Evolutionary conservation across 2,888 invertebrate genomes (phyloP).

Genomic region (Caenorhabditis imperialis): DNA sequence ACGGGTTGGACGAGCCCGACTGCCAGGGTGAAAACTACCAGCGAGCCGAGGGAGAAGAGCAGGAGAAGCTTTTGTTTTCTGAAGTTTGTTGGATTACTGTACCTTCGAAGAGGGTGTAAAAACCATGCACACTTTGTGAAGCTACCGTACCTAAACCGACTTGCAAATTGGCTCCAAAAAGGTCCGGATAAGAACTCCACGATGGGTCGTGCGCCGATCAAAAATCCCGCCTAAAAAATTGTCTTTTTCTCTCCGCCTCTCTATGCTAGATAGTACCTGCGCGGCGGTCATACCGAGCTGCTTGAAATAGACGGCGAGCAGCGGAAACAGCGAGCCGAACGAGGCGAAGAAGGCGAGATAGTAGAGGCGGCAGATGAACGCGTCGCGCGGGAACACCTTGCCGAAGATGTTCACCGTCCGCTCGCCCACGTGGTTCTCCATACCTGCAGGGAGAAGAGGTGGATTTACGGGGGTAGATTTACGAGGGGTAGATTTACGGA

Average conservation of each 20-base stretch:
- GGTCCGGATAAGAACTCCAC: constrained; percentile 97
- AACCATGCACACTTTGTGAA: no score
- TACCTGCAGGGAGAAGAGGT: constrained; percentile 41
- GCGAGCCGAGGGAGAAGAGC: constrained; percentile 90
- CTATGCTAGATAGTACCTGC: constrained; percentile 82
- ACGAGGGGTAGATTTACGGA: no score
- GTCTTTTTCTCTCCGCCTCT: background rate
- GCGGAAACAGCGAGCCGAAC: constrained; percentile 96
- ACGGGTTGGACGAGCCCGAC: constrained; percentile 95
- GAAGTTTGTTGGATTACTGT: constrained; percentile 16
- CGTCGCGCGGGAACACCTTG: constrained; percentile 85
- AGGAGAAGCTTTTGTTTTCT: constrained; percentile 83
- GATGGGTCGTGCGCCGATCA: constrained; percentile 93
- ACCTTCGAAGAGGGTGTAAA: background rate
- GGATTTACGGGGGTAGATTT: background rate
- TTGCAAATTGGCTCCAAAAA: constrained; percentile 96
- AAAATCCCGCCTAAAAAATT: constrained; percentile 76
- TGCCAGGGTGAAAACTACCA: constrained; percentile 96
- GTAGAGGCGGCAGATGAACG: constrained; percentile 95
- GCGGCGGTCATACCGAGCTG: constrained; percentile 90
- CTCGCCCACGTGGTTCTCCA: constrained; percentile 71
- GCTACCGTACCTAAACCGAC: constrained; percentile 82
- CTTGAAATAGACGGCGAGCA: constrained; percentile 99
- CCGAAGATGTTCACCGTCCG: constrained; percentile 70
- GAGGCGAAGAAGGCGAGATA: constrained; percentile 99